Evolutionary conservation across 2,113 vertebrate species (phyloP).

Genomic region (Leucosticte australis): DNA sequence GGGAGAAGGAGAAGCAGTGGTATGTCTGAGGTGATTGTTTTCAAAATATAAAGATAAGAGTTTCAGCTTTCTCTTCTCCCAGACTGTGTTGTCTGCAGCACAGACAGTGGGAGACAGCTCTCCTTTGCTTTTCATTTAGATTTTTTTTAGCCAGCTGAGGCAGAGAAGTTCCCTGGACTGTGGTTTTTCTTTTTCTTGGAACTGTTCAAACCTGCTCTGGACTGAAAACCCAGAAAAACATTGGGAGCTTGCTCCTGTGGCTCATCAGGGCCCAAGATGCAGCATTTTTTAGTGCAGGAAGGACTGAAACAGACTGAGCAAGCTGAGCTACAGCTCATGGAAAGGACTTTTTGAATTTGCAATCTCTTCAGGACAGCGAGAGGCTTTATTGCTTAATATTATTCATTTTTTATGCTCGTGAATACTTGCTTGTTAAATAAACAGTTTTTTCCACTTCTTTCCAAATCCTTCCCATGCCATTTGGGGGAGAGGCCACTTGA

Average conservation of each 20-base stretch:
- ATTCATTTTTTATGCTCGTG: not conserved
- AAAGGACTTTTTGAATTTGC: not conserved
- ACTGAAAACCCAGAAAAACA: not conserved
- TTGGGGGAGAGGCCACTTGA: not conserved
- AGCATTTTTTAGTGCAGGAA: not conserved
- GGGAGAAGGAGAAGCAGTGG: not conserved
- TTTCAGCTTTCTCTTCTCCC: not conserved
- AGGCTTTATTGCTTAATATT: not conserved
- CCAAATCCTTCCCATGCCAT: not conserved
- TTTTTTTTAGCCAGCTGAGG: not conserved
- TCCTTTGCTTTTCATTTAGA: not conserved
- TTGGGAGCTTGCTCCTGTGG: accelerated
- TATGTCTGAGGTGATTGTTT: not conserved
- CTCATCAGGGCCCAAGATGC: not conserved
- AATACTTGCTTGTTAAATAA: not conserved
- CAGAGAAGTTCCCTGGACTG: not conserved
- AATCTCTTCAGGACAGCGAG: not conserved
- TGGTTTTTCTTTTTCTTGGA: not conserved
- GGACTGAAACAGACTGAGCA: not conserved
- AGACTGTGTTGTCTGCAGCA: not conserved
- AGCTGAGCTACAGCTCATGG: not conserved
- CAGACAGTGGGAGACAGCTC: not conserved
- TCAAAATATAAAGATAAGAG: not conserved
- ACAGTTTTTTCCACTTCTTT: not conserved
- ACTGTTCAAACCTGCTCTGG: not conserved